phyloP scores from a whole-genome alignment of 2,113 vertebrate species.

The Dasyprocta punctata region DNA sequence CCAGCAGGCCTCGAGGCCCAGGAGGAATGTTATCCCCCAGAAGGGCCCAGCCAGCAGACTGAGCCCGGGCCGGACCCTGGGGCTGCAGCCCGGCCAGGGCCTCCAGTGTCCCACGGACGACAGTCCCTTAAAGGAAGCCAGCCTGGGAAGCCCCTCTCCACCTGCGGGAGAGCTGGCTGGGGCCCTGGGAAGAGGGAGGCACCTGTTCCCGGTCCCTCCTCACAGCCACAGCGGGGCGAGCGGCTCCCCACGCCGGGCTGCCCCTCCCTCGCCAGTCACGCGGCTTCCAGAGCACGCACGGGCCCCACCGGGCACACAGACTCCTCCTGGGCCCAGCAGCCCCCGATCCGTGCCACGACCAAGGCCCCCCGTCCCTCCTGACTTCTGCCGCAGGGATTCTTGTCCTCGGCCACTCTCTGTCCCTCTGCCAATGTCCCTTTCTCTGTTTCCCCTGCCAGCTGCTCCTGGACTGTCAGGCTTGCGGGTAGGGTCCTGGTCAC shows the following conservation, averaged over 20 bases:
- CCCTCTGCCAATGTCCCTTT: too few species aligned
- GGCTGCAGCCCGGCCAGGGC: neutral
- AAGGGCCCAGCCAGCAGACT: constrained; percentile 15
- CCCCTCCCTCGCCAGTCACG: too few species aligned
- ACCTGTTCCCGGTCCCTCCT: neutral
- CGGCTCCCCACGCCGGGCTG: too few species aligned
- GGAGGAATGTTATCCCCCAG: constrained; percentile 58
- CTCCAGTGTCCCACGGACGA: neutral
- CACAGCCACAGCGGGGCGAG: fast-evolving
- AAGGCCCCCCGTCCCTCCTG: neutral
- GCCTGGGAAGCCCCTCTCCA: fast-evolving
- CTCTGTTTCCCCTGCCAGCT: neutral
- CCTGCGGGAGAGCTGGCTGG: neutral
- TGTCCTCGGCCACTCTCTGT: neutral
- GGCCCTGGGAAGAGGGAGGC: neutral
- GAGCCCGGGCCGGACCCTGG: neutral
- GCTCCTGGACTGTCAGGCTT: neutral
- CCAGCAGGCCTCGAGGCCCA: constrained; percentile 59
- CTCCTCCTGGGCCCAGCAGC: neutral
- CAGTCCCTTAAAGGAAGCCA: neutral
- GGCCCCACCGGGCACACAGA: fast-evolving
- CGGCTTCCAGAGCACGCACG: fast-evolving
- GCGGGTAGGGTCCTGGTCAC: neutral
- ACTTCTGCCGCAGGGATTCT: neutral
- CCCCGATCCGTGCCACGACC: neutral